Evolutionary conservation across 2,888 invertebrate genomes (phyloP).

Genomic region (Macrophya alboannulata): DNA sequence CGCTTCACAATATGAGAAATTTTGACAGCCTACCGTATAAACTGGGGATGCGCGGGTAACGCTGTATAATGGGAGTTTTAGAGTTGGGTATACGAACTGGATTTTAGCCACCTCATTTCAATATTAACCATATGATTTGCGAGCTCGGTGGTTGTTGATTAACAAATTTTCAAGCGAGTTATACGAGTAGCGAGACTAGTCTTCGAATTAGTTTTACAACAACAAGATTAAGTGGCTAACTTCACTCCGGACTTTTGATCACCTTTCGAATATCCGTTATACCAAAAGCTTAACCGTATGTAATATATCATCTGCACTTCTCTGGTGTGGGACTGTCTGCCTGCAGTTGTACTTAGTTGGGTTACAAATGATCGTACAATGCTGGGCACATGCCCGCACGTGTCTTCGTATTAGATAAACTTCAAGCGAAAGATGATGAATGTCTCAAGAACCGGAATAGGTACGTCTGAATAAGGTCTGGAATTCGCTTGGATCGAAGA

Average conservation of each 20-base stretch:
- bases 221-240: not conserved
- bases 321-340: not conserved
- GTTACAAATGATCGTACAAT: conserved; percentile 29
- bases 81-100: not conserved
- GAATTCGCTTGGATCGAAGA: not conserved
- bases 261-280: not conserved
- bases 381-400: not conserved
- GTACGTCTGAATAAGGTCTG: not conserved
- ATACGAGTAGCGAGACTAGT: not conserved
- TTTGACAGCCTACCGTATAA: not conserved
- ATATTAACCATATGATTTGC: not conserved
- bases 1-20: not conserved
- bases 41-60: not conserved
- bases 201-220: not conserved
- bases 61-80: conserved; percentile 20
- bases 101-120: conserved; percentile 11
- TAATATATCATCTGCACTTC: conserved; percentile 1
- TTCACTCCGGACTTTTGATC: not conserved
- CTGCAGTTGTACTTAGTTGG: conserved; percentile 24
- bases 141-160: not conserved
- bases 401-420: not conserved
- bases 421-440: conserved; percentile 22
- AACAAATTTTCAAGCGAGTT: not conserved
- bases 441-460: not conserved
- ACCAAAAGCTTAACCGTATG: not conserved